Percentiles rank a stretch among this genome's conserved stretches.
These are phyloP conservation scores for Drosophila kokeensis DNA, from an alignment of 2,888 invertebrate species.

Conservation along the genomic window DNA sequence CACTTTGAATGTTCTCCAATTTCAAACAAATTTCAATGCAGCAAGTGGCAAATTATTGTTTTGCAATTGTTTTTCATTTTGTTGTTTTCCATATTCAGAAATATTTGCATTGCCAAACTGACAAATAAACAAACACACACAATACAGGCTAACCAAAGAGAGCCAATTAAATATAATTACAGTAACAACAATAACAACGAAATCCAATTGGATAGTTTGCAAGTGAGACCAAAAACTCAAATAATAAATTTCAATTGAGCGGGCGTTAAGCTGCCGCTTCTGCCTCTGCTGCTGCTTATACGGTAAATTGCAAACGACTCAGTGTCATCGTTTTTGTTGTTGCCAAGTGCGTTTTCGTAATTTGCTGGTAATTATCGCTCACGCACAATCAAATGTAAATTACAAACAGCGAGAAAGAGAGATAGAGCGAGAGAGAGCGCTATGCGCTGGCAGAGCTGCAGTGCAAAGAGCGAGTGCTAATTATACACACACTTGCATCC, in stretches of 20 bases:
- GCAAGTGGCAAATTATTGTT: constrained; percentile 47
- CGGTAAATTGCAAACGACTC: constrained; percentile 19
- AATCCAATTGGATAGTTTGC: constrained; percentile 28
- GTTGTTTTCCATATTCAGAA: constrained; percentile 25
- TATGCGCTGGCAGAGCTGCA: constrained; percentile 27
- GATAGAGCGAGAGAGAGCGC: constrained; percentile 7
- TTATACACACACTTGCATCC: constrained; percentile 58
- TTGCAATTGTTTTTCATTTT: constrained; percentile 25
- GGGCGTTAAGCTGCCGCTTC: constrained; percentile 39
- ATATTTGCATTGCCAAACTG: constrained; percentile 41
- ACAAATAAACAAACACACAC: constrained; percentile 13
- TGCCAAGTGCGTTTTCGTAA: constrained; percentile 73
- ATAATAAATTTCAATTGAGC: constrained; percentile 73
- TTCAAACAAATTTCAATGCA: constrained; percentile 64
- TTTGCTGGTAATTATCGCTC: constrained; percentile 78
- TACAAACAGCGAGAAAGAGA: constrained; percentile 15
- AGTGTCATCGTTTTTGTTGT: constrained; percentile 47
- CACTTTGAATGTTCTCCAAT: constrained; percentile 59
- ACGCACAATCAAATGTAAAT: constrained; percentile 75
- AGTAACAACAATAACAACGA: constrained; percentile 26
- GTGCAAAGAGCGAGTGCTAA: constrained; percentile 55
- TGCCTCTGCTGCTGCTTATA: not conserved
- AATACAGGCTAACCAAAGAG: constrained; percentile 33
- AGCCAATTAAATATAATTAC: constrained; percentile 62
- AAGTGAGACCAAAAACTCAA: constrained; percentile 38